Evolutionary conservation across 2,888 invertebrate species (phyloP), one percentile per base, ranked within the genome.

Genomic region (Ochlodes sylvanus): DNA sequence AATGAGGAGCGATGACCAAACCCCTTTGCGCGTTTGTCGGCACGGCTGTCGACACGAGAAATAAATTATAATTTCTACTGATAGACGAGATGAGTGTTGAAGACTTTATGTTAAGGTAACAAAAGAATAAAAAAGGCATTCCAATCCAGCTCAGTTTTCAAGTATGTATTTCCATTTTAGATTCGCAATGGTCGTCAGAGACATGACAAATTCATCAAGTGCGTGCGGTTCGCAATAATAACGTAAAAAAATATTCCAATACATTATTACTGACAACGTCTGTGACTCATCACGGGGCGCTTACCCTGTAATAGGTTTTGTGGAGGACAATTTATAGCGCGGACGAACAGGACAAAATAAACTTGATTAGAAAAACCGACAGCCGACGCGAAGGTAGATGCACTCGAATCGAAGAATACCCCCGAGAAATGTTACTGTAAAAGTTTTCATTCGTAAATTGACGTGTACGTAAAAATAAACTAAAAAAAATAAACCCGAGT

Each of bases 351-450:
- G 63, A 68, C 67, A 62, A 66, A 69, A 62, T 64, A 52, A 71
- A 74, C 63, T 68, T 69, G 70, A 72, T 73, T 68, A 73, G 74
- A 70, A 71, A 69, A 73, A 73, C 66, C 69, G 69, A 72, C 69
- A 47, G 64, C 64, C 70, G 68, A 71, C 64, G 70, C 63, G 67
- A 63, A 70, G 70, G 50, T 57, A 65, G 68, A 70, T 38, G 62
- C 62, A 62, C 62, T 62, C 52, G 14, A 61, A 55, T 41, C 42
- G 34, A 57, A 64, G n/a, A 32, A 57, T 57, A n/a, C 64, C 56
- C 32, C 47, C 0, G 64, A 64, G 64, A 47, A 64, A 32, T 19
- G 55, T 56, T 55, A 63, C 42, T 55, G 32, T 44, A 58, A 65
- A 60, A 66, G 58, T 57, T 60, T 14, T 21, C 32, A 32, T 42